Evolutionary conservation across 2,113 vertebrate species (phyloP).

Genomic region (Potamarius usumacintae): DNA sequence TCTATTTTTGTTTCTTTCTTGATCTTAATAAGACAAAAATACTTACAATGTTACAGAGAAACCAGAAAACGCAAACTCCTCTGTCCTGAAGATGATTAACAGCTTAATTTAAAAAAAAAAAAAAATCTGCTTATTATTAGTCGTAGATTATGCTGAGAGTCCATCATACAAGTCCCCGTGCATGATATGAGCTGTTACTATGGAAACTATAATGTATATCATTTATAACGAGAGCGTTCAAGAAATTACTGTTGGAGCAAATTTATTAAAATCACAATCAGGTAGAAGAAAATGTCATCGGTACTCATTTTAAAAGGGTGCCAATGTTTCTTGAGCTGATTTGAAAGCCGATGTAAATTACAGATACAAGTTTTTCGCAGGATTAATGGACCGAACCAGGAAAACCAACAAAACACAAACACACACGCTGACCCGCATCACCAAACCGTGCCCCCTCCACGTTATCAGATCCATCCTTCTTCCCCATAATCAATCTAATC

Average conservation of each 20-base stretch:
- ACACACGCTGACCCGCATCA: not conserved
- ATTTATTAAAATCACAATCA: not conserved
- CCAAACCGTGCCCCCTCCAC: not conserved
- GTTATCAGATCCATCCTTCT: constrained; percentile 39
- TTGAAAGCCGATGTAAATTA: not conserved
- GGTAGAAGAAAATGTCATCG: no score
- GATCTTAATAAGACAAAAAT: not conserved
- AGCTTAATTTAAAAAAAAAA: no score
- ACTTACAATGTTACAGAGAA: not conserved
- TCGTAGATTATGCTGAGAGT: not conserved
- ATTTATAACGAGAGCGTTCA: not conserved
- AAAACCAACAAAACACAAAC: constrained; percentile 28
- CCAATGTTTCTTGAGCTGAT: not conserved
- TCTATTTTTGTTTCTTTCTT: not conserved
- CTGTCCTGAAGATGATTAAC: not conserved
- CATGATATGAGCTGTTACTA: not conserved
- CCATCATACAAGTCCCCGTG: no score
- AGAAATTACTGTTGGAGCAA: not conserved
- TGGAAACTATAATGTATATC: not conserved
- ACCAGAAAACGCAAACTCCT: not conserved
- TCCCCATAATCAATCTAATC: constrained; percentile 75
- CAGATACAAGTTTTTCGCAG: not conserved
- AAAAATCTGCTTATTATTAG: not conserved
- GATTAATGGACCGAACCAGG: not conserved
- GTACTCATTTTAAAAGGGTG: not conserved